phyloP scores from a whole-genome alignment of 35 echinoderm and acorn worm species.

The Eucidaris tribuloides region DNA sequence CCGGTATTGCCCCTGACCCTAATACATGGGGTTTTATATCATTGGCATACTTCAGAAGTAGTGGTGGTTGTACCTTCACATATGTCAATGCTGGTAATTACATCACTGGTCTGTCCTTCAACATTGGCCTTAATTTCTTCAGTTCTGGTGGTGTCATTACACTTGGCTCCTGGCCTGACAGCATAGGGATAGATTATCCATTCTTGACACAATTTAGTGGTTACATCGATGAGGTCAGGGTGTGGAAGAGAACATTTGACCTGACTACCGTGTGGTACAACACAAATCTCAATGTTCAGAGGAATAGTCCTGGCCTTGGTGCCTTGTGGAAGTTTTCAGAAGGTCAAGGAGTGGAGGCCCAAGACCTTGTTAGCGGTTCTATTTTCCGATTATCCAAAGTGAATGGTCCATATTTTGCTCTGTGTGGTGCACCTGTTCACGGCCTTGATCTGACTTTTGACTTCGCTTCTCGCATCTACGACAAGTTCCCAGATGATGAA shows the following conservation, averaged over 20 bases:
- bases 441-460: slow-evolving; percentile 10
- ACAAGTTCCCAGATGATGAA: slow-evolving; percentile 33
- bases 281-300: slow-evolving; percentile 50
- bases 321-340: slow-evolving; percentile 78
- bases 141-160: slow-evolving; percentile 47
- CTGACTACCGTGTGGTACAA: slow-evolving; percentile 42
- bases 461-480: slow-evolving; percentile 37
- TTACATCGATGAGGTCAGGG: slow-evolving; percentile 76
- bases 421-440: slow-evolving; percentile 44
- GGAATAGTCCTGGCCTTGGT: slow-evolving; percentile 14
- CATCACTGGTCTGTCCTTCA: slow-evolving; percentile 41
- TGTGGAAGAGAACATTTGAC: slow-evolving; percentile 72
- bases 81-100: slow-evolving; percentile 39
- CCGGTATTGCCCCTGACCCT: slow-evolving; percentile 30
- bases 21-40: slow-evolving; percentile 71
- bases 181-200: slow-evolving; percentile 7
- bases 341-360: slow-evolving; percentile 29
- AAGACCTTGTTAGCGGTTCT: slow-evolving; percentile 36
- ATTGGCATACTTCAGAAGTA: slow-evolving; percentile 40
- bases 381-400: slow-evolving; percentile 28
- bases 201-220: slow-evolving; percentile 36
- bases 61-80: slow-evolving; percentile 41
- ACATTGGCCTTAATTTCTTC: slow-evolving; percentile 19
- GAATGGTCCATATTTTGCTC: slow-evolving; percentile 45
- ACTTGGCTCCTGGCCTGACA: slow-evolving; percentile 65